A percentile compares a stretch with the other conserved stretches of the same genome.
phyloP scores from a whole-genome alignment of 1,140 invertebrate genomes.

The Hydropsyche tenuis region DNA sequence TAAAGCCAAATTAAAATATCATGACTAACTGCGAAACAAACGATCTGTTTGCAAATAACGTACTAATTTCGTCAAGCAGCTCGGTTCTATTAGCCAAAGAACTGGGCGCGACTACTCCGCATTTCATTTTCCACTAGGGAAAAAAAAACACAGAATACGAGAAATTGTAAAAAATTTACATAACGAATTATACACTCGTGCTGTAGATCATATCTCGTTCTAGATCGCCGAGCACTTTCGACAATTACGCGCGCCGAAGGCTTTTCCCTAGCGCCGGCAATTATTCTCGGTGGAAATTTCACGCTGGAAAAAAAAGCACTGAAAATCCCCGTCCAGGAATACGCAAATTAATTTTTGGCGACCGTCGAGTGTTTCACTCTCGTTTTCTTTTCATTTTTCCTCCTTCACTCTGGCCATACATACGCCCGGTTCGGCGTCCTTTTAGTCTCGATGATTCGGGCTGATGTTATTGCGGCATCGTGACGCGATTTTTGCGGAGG shows the following conservation, averaged over 20 bases:
- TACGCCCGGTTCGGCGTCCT: too few species aligned
- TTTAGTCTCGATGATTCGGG: too few species aligned
- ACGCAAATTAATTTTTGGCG: conserved; percentile 14
- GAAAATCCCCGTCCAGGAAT: background rate
- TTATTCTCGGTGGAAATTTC: background rate
- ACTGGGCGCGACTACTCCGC: too few species aligned
- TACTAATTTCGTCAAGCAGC: conserved; percentile 2
- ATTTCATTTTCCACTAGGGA: background rate
- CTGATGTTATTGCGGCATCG: too few species aligned
- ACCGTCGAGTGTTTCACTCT: background rate
- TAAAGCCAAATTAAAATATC: too few species aligned
- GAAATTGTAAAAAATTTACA: background rate
- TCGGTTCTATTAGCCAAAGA: too few species aligned
- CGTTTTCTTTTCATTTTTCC: background rate
- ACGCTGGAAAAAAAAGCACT: background rate
- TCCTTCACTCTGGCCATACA: too few species aligned
- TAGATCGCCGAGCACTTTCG: conserved; percentile 1
- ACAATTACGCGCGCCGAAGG: conserved; percentile 7
- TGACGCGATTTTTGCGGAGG: too few species aligned
- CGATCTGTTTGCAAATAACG: background rate
- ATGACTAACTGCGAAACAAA: background rate
- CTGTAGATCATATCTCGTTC: conserved; percentile 9
- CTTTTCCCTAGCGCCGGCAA: conserved; percentile 10
- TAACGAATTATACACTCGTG: conserved; percentile 8
- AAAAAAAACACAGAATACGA: background rate